Conservation (phyloP, 2,113 vertebrate genomes). For the Oryzias celebensis region DNA sequence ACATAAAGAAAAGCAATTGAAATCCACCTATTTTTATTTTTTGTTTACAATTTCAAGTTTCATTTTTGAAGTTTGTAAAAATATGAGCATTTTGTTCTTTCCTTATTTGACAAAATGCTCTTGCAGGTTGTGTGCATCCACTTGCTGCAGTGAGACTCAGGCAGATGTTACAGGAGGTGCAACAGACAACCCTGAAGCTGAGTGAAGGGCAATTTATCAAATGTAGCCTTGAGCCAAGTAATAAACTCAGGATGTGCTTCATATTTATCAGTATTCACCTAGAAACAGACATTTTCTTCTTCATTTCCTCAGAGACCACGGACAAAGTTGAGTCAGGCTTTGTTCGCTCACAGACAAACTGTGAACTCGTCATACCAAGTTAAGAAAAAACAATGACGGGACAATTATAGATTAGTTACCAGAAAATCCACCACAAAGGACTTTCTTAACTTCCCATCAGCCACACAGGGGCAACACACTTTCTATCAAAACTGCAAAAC, state of each 20-base stretch:
- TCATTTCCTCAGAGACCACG: conserved; percentile 9
- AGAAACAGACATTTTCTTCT: conserved; percentile 27
- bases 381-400: background rate
- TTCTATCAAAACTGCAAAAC: background rate
- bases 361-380: background rate
- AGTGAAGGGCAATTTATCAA: conserved; percentile 25
- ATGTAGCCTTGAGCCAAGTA: conserved; percentile 34
- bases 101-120: background rate
- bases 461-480: background rate
- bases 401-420: conserved; percentile 1
- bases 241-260: conserved; percentile 35
- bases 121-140: background rate
- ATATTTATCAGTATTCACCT: conserved; percentile 39
- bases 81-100: too few relatives aligned
- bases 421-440: conserved; percentile 16
- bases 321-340: background rate
- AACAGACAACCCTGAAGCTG: conserved; percentile 11
- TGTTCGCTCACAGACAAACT: background rate
- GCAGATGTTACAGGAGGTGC: conserved; percentile 16
- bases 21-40: background rate
- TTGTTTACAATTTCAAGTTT: too few relatives aligned
- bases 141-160: background rate
- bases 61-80: too few relatives aligned
- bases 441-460: background rate
- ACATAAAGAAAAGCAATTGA: background rate